phyloP scores from a whole-genome alignment of 2,888 invertebrate species.

The Chouioia cunea region DNA sequence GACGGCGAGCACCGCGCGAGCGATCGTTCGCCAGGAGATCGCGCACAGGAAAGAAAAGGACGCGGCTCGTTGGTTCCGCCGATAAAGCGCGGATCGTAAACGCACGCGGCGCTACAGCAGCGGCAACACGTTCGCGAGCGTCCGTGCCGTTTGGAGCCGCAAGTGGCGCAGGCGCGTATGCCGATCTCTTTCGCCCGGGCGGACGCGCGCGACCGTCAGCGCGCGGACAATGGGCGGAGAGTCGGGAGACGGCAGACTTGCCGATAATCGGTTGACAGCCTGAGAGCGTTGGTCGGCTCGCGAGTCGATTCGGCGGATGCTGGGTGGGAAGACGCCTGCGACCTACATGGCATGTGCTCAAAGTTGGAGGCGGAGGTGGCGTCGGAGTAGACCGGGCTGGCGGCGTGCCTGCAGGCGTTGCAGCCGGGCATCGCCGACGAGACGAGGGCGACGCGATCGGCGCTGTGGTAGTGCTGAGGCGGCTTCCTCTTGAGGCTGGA shows the following conservation, averaged over 20 bases:
- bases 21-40: constrained; percentile 11
- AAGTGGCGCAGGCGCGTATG: too few species aligned
- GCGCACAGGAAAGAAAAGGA: background rate
- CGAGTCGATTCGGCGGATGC: too few species aligned
- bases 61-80: constrained; percentile 25
- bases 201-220: too few species aligned
- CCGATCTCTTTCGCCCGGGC: too few species aligned
- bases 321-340: too few species aligned
- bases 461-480: constrained; percentile 65
- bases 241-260: too few species aligned
- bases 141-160: too few species aligned
- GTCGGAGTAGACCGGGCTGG: constrained; percentile 63
- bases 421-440: constrained; percentile 67
- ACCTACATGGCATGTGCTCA: constrained; percentile 43
- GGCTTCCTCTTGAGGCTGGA: constrained; percentile 77
- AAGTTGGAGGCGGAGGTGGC: constrained; percentile 54
- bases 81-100: constrained; percentile 21
- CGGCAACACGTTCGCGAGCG: too few species aligned
- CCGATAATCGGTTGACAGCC: too few species aligned
- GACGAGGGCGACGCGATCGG: constrained; percentile 76
- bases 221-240: too few species aligned
- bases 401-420: constrained; percentile 59
- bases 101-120: too few species aligned
- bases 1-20: background rate
- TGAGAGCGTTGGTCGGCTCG: too few species aligned